phyloP scores from a whole-genome alignment of 2,113 vertebrate species.

The Rhabdornis inornatus region DNA sequence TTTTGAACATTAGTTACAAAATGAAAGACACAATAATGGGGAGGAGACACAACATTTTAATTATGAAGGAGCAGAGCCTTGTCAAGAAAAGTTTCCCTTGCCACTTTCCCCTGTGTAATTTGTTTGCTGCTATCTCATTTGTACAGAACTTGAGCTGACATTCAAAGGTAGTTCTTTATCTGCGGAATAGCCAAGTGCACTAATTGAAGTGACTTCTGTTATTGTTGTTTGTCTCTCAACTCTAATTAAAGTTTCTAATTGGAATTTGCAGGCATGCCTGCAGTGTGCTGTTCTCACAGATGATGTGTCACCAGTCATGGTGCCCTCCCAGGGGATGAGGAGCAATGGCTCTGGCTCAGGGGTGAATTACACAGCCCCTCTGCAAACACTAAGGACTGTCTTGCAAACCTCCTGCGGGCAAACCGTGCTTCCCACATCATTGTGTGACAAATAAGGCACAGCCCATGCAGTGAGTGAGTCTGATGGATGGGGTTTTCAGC shows the following conservation, averaged over 20 bases:
- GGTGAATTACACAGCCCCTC: neutral
- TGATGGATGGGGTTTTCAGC: neutral
- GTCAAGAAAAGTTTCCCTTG: neutral
- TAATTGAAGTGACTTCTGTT: slow-evolving; percentile 6
- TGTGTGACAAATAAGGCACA: neutral
- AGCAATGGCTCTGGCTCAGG: neutral
- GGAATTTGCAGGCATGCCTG: neutral
- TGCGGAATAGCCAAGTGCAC: neutral
- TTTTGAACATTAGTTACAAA: neutral
- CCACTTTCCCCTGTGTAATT: neutral
- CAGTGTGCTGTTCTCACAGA: neutral
- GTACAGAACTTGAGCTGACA: neutral
- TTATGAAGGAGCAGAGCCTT: neutral
- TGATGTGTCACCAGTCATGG: neutral
- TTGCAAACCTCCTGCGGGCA: neutral
- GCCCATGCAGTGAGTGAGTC: neutral
- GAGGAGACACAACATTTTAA: neutral
- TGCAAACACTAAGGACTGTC: neutral
- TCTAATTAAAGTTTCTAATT: slow-evolving; percentile 13
- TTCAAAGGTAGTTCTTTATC: neutral
- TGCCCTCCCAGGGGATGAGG: neutral
- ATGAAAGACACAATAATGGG: neutral
- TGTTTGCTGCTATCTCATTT: neutral
- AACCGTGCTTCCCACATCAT: neutral
- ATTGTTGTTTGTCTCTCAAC: neutral